Base-by-base conservation (phyloP, 2,888 invertebrate species). In the Tetramorium bicarinatum region DNA sequence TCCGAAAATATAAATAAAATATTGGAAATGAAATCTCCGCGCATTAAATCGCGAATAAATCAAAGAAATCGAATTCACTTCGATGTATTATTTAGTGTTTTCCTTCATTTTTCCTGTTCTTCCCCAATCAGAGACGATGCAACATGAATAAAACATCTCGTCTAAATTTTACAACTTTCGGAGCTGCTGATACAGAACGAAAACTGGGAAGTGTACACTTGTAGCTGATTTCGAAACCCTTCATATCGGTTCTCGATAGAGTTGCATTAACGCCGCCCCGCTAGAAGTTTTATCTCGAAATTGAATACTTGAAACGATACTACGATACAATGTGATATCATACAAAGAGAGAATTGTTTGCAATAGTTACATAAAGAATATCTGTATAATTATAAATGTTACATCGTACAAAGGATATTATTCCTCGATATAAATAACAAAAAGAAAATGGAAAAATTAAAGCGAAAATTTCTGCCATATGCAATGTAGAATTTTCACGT, bases 181-280 rank as follows among this genome's bases (percentile, higher is more conserved):
- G 34, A 47, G 25, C 49, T 38, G 34, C 69, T 44, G 69, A 34
- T 56, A 69, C 47, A 80, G 15, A 80, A 59, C 18, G 47, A 59
- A 80, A 79, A 79, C 56, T 59, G 18, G 8, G 38, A 80, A 69
- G 59, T 71, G 18, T 69, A 80, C 69, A 34, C 34, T 59, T 69
- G 79, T 67, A 59, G 56, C 59, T 69, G 44, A 44, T 69, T 67
- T 59, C 18, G 59, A 69, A 71, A 69, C 21, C 34, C 69, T 71
- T 80, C 71, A 56, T 47, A 77, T 82, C 76, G 54, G 54, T 82
- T 82, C 76, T 56, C 71, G 59, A 64, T 74, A 67, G 81, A 61
- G 41, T 83, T 67, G 71, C 88, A 72, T 83, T 88, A 85, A 61
- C 81, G 62, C 61, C 71, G 86, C 76, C 87, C 87, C 62, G 47